These are phyloP conservation scores for Merops nubicus DNA, from an alignment of 2,113 vertebrate species.

Conservation along the genomic window DNA sequence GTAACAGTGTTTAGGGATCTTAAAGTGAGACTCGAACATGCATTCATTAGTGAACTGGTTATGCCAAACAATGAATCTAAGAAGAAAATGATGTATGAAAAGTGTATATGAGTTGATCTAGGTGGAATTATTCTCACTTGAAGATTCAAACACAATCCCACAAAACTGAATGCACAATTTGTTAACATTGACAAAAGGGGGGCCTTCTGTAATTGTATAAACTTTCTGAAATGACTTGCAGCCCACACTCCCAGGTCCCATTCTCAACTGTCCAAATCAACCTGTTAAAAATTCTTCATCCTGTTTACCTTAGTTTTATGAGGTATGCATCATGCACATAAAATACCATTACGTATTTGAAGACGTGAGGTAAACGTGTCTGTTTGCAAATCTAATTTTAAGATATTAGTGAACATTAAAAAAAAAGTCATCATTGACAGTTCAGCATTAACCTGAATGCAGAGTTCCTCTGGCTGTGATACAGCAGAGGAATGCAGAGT, in stretches of 20 bases:
- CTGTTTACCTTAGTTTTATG: background rate
- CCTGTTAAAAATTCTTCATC: background rate
- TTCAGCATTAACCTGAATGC: background rate
- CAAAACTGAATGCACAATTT: background rate
- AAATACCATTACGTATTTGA: background rate
- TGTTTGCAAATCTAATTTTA: background rate
- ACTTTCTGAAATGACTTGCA: background rate
- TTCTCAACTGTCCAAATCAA: background rate
- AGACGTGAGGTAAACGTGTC: background rate
- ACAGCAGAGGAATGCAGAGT: background rate
- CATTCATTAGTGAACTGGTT: background rate
- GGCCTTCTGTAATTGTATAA: background rate
- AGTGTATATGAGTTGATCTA: background rate
- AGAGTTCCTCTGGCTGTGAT: background rate
- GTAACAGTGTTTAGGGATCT: background rate
- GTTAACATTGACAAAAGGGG: background rate
- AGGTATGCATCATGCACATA: background rate
- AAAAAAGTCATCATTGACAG: background rate
- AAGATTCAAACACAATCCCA: background rate
- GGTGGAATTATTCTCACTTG: background rate
- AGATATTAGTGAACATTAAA: background rate
- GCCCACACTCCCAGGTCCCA: background rate
- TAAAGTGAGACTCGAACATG: background rate
- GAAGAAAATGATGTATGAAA: background rate
- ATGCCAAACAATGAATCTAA: background rate